Evolutionary conservation across 1,140 invertebrate species (phyloP), one percentile per base, ranked within the genome.

Genomic region (Plutomurus gul): DNA sequence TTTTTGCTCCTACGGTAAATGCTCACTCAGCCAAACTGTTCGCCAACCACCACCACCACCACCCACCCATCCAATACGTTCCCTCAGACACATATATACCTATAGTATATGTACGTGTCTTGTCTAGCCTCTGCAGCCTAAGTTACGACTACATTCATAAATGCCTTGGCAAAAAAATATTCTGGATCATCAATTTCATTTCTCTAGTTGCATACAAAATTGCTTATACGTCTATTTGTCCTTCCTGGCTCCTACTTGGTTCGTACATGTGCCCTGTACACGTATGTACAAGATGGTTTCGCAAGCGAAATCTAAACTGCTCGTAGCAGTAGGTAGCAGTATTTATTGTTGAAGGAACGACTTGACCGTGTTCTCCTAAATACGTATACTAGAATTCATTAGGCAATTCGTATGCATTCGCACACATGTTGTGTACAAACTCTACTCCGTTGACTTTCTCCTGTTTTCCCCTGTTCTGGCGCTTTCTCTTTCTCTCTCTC

Each of bases 351-450:
- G 43, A 49, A 0, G 47, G 20, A 22, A 18, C 4, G 47, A 18
- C 46, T 18, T 47, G 46, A 47, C 5, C 20, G 46, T 47, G 16
- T n/a, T n/a, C n/a, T n/a, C n/a, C n/a, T n/a, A n/a, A n/a, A 43
- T 33, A 72, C 70, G 20, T 72, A 46, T 13, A 18, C 8, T 40
- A 40, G 39, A 72, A 39, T 72, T 72, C 70, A 72, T 72, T 72
- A 72, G 70, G 70, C 40, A 39, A 46, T 72, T 43, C 40, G 70
- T 72, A 72, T 72, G 70, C 70, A 72, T 43, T 72, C 70, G 39
- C 70, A 72, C 70, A 72, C 70, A 72, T 72, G 70, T 72, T 72
- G 70, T 72, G 70, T 72, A 37, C 40, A 65, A 65, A 65, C 56
- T 65, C 36, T 65, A 30, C 56, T 65, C 56, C 13, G 27, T 33